phyloP scores from a whole-genome alignment of 2,888 invertebrate species.

The Tillus elongatus region DNA sequence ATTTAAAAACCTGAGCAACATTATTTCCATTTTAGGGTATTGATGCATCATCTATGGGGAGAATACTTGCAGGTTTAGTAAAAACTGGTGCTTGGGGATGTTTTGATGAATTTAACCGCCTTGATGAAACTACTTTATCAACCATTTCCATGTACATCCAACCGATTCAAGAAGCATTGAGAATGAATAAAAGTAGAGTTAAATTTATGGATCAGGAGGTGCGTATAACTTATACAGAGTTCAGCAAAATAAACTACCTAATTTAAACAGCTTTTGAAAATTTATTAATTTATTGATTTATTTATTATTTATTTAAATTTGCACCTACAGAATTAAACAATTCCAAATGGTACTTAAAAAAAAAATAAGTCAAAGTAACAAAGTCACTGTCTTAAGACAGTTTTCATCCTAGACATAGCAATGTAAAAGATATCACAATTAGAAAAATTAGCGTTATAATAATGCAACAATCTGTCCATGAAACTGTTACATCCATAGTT shows the following conservation, averaged over 20 bases:
- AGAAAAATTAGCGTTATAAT: no score
- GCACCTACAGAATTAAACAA: no score
- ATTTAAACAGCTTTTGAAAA: conserved; percentile 2
- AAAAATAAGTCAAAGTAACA: no score
- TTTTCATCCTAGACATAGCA: no score
- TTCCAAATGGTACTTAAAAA: no score
- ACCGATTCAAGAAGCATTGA: conserved; percentile 76
- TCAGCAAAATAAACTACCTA: no score
- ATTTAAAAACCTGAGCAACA: conserved; percentile 11
- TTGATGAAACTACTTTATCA: conserved; percentile 89
- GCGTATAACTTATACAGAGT: no score
- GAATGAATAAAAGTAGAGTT: conserved; percentile 48
- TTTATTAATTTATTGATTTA: neutral
- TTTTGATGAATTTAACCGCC: conserved; percentile 97
- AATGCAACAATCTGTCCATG: no score
- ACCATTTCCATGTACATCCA: conserved; percentile 92
- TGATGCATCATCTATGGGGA: conserved; percentile 88
- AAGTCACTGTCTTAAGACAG: no score
- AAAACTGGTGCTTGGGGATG: conserved; percentile 97
- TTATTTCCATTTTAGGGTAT: conserved; percentile 58
- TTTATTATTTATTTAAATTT: no score
- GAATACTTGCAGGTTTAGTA: conserved; percentile 87
- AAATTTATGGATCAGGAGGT: conserved; percentile 47
- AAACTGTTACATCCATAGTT: no score
- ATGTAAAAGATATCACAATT: no score